Evolutionary conservation across 2,113 vertebrate species (phyloP), one percentile per base, ranked within the genome.

Genomic region (Apistogramma diplotaenia): DNA sequence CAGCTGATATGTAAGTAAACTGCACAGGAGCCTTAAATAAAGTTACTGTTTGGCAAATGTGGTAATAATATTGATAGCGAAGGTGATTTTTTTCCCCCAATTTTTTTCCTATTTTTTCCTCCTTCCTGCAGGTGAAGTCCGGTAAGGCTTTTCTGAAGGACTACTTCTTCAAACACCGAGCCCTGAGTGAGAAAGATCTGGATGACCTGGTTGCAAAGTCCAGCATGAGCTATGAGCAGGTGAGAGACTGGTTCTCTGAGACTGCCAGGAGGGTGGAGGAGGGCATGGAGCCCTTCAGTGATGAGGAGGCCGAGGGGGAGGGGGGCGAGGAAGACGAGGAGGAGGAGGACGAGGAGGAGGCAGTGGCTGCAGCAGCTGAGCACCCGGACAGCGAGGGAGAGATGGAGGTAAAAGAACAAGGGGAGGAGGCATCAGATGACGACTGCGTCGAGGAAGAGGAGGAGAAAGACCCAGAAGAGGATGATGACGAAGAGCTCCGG

Each of bases 201-300:
- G 97, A 99, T 31, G 98, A 99, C 80, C 95, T 99, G 81, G 98
- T 99, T 71, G 93, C 96, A 25, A 98, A 96, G 95, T 98, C 98
- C 71, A 96, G 95, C 62, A 98, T 99, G 97, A 97, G 98, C 85
- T 99, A 98, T 5, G 97, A 99, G 93, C 97, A 97, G 94, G 97
- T 99, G 78, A 95, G 98, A 89, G 97, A 99, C 89, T 99, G 97
- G 97, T 99, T 99, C 93, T 95, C 96, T 0, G 95, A 97, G 79
- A 93, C 96, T 7, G 91, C 93, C 35, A 91, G 94, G 76, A 94
- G 96, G 92, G 96, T 91, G 15, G 95, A 97, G 23, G 91, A 96
- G 84, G 98, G 97, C 23, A 43, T 94, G 79, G 96, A 96, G 87
- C 93, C 96, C 23, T 98, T 98, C 94, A 91, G 90, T 1, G 95